Evolutionary conservation across 2,888 invertebrate species (phyloP), one percentile per base, ranked within the genome.

Genomic region (Vanessa cardui): DNA sequence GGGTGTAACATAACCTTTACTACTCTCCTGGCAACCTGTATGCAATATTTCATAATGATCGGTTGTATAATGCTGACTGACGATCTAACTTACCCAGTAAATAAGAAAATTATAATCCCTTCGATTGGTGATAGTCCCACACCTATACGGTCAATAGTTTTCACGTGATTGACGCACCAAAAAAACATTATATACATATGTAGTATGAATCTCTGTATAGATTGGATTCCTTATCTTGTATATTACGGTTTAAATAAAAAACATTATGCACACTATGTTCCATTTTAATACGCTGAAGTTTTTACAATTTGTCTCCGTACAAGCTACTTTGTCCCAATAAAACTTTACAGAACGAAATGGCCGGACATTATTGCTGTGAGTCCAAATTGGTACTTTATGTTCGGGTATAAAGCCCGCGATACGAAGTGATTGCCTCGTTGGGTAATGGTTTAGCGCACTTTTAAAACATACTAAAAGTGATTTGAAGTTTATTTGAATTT

Each of bases 321-420:
- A 50, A 50, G 50, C 6, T 50, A 20, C 50, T 50, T 21, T 9
- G 6, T 50, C 21, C 50, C 31, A 54, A 54, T 54, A 54, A 54
- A 54, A 54, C 54, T 8, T 54, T 54, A 31, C 54, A 33, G 33
- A 31, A 16, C 54, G 31, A 16, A 54, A 54, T 31, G 16, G 54
- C 54, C 8, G 54, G n/a, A 54, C 54, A n/a, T 54, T 54, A 54
- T 54, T 54, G 54, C 31, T 54, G 54, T 54, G n/a, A 54, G 54
- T 31, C 31, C 33, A 54, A 54, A 54, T 33, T 26, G 31, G 31
- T 54, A n/a, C 54, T 54, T 54, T 54, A 47, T 47, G 31, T 54
- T 54, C 3, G 54, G 54, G 31, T n/a, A 31, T 54, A 54, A 54
- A 31, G 31, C 54, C 54, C 16, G 16, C 18, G 31, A 54, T 33